phyloP scores from a whole-genome alignment of 2,113 vertebrate species.

The Tauraco erythrolophus region DNA sequence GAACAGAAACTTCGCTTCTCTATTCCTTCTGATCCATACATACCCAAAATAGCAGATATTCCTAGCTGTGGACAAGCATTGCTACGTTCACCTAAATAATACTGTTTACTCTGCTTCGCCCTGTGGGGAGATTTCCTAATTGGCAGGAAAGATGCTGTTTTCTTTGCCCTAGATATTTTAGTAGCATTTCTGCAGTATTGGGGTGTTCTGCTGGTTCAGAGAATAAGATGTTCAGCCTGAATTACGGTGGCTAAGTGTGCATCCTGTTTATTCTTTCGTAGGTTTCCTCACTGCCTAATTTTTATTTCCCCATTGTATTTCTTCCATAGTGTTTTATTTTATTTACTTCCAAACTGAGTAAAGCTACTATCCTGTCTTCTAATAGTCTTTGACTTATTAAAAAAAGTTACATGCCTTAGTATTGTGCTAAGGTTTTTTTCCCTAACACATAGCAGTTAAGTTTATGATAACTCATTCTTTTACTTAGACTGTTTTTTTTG shows the following conservation, averaged over 20 bases:
- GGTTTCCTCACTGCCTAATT: neutral
- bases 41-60: neutral
- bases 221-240: neutral
- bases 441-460: neutral
- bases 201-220: neutral
- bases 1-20: neutral
- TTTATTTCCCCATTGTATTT: neutral
- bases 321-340: neutral
- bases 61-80: neutral
- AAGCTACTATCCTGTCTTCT: neutral
- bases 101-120: neutral
- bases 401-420: neutral
- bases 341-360: neutral
- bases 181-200: neutral
- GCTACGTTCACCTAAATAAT: neutral
- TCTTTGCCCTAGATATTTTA: neutral
- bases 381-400: neutral
- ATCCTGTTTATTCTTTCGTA: neutral
- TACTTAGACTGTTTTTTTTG: neutral
- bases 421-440: neutral
- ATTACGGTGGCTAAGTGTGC: neutral
- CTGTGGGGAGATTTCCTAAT: neutral
- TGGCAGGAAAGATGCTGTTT: neutral
- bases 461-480: neutral
- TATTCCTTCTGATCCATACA: neutral